Percentiles rank a stretch among this genome's conserved stretches.
These are phyloP conservation scores for Heliconius cydno DNA, from an alignment of 2,888 invertebrate genomes.

Conservation along the genomic window DNA sequence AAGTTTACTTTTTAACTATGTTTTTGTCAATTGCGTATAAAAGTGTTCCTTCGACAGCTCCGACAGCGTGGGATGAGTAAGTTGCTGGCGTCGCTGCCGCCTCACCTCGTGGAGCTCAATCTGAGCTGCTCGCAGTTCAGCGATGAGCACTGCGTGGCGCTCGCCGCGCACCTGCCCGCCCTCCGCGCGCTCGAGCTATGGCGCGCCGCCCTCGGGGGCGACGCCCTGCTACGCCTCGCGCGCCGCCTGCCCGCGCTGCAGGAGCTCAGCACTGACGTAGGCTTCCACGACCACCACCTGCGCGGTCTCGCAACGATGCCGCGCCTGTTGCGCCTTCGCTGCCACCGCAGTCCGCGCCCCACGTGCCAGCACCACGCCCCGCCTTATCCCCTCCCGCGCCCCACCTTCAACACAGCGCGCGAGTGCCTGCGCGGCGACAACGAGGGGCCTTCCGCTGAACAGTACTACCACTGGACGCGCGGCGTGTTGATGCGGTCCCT, in stretches of 20 bases:
- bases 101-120: constrained; percentile 48
- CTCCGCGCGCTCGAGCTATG: constrained; percentile 52
- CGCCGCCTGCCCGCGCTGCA: constrained; percentile 32
- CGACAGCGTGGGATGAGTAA: constrained; percentile 35
- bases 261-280: constrained; percentile 23
- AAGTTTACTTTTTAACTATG: background rate
- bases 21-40: background rate
- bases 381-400: background rate
- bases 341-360: background rate
- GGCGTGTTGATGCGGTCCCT: background rate
- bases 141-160: constrained; percentile 46
- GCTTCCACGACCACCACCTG: background rate
- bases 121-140: constrained; percentile 51
- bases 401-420: too few relatives aligned
- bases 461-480: constrained; percentile 35
- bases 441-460: constrained; percentile 28
- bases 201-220: constrained; percentile 44
- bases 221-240: constrained; percentile 44
- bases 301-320: background rate
- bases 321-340: constrained; percentile 9
- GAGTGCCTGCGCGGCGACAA: constrained; percentile 10
- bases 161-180: constrained; percentile 41
- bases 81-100: constrained; percentile 46
- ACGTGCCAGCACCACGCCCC: background rate
- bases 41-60: background rate